Evolutionary conservation across 2,888 invertebrate genomes (phyloP).

Genomic region (Drosophila vallismaia): DNA sequence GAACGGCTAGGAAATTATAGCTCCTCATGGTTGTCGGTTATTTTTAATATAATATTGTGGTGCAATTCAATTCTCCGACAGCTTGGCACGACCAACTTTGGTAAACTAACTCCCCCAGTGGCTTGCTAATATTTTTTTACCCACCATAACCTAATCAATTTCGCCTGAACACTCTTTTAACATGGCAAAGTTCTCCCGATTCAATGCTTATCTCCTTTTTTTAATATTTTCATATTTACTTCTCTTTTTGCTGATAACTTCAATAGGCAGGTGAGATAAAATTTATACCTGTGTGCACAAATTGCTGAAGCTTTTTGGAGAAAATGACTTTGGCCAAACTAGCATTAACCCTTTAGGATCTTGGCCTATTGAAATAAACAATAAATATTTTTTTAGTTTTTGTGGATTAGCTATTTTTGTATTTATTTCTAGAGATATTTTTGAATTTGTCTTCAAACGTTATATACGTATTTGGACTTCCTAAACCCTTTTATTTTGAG

Average conservation of each 20-base stretch:
- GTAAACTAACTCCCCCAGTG: constrained; percentile 40
- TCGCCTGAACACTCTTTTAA: constrained; percentile 19
- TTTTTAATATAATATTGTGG: background rate
- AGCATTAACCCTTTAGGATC: background rate
- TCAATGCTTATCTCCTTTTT: constrained; percentile 31
- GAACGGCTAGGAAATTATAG: background rate
- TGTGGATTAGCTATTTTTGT: background rate
- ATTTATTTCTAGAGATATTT: background rate
- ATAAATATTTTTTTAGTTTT: background rate
- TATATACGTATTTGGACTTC: no score
- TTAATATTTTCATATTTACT: constrained; percentile 1
- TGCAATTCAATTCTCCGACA: background rate
- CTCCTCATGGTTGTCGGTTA: background rate
- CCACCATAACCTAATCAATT: constrained; percentile 33
- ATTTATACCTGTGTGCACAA: background rate
- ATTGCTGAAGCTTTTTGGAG: background rate
- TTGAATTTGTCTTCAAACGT: no score
- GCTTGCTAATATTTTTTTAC: constrained; percentile 1
- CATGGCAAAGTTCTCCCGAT: constrained; percentile 8
- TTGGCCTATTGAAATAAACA: background rate
- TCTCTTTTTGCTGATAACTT: constrained; percentile 43
- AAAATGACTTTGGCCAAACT: background rate
- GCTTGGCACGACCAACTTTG: constrained; percentile 23
- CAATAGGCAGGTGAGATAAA: constrained; percentile 22
- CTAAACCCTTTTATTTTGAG: background rate